Conservation (phyloP, 2,113 vertebrate species). For the Oostethus manadensis region DNA sequence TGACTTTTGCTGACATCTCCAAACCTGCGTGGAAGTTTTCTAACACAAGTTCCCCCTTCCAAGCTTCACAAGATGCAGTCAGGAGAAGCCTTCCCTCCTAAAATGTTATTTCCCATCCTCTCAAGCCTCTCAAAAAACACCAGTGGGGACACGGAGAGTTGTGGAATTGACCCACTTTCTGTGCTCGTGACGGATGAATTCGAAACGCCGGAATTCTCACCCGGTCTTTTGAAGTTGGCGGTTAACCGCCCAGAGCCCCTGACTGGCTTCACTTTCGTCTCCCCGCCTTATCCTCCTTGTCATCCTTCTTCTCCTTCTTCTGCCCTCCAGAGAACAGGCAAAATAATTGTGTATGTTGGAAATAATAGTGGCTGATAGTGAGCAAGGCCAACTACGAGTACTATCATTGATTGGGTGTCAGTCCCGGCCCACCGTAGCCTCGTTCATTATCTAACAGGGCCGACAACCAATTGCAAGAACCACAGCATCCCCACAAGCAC, state of each 20-base stretch:
- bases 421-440: conserved; percentile 15
- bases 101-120: conserved; percentile 13
- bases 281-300: too few relatives aligned
- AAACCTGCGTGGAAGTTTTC: background rate
- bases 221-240: conserved; percentile 44
- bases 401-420: conserved; percentile 42
- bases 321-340: too few relatives aligned
- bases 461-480: conserved; percentile 8
- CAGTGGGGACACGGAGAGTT: conserved; percentile 20
- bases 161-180: conserved; percentile 50
- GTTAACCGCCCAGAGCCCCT: conserved; percentile 25
- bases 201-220: conserved; percentile 34
- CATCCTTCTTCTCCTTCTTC: too few relatives aligned
- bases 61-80: background rate
- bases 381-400: background rate
- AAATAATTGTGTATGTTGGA: too few relatives aligned
- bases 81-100: conserved; percentile 11
- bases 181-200: conserved; percentile 40
- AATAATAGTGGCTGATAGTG: background rate
- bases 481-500: conserved; percentile 11
- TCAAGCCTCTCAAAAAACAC: conserved; percentile 12
- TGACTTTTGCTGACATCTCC: conserved; percentile 38
- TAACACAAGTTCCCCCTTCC: background rate
- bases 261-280: conserved; percentile 6
- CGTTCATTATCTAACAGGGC: conserved; percentile 13